Evolutionary conservation across 2,113 vertebrate genomes (phyloP).

Genomic region (Serinus canaria): DNA sequence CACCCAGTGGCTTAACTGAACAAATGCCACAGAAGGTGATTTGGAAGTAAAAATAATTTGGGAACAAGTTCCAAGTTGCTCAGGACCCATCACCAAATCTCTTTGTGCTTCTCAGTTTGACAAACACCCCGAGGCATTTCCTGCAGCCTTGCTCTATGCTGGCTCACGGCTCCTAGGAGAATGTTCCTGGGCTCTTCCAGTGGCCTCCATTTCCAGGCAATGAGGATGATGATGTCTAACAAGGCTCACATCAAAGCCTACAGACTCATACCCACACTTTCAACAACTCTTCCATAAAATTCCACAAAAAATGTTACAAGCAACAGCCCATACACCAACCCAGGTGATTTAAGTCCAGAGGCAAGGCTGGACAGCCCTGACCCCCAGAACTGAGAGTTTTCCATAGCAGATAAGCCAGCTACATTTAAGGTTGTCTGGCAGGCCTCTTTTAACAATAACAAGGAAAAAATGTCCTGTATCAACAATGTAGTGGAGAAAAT

Average conservation of each 20-base stretch:
- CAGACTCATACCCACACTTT: background rate
- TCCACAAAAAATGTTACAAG: background rate
- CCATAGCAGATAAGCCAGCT: background rate
- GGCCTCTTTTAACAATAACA: background rate
- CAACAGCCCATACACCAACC: background rate
- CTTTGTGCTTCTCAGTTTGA: background rate
- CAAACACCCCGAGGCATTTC: background rate
- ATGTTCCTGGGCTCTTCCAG: rapidly evolving
- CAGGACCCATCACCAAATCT: background rate
- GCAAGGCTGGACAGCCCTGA: background rate
- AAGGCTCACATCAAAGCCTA: background rate
- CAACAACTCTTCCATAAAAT: background rate
- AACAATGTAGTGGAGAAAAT: background rate
- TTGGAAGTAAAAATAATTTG: background rate
- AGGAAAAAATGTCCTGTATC: background rate
- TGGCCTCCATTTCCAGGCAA: background rate
- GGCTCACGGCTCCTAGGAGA: background rate
- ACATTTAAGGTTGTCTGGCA: background rate
- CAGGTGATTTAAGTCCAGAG: background rate
- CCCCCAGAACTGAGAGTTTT: background rate
- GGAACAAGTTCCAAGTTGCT: background rate
- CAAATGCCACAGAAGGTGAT: background rate
- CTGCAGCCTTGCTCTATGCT: background rate
- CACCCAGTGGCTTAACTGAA: background rate
- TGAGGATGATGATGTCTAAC: background rate